phyloP scores from a whole-genome alignment of 1,140 invertebrate species.

The Calephelis nemesis region DNA sequence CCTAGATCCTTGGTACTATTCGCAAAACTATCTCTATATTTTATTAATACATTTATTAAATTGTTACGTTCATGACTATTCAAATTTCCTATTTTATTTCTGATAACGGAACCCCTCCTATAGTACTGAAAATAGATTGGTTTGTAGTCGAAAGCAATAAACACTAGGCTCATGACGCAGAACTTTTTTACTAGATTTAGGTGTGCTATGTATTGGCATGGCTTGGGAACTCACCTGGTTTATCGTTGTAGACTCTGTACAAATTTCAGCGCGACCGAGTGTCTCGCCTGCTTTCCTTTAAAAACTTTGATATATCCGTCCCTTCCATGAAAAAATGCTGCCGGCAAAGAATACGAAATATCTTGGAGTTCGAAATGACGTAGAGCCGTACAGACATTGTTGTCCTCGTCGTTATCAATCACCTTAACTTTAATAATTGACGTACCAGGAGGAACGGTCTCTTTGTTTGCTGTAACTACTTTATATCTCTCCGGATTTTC shows the following conservation, averaged over 20 bases:
- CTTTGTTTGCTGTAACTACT: neutral
- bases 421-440: slow-evolving; percentile 24
- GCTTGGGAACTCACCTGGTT: neutral
- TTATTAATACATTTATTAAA: slow-evolving; percentile 24
- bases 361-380: slow-evolving; percentile 23
- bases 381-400: slow-evolving; percentile 20
- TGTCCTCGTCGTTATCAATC: slow-evolving; percentile 3
- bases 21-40: slow-evolving; percentile 30
- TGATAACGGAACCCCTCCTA: slow-evolving; percentile 13
- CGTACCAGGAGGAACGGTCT: neutral
- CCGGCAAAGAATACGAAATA: slow-evolving; percentile 25
- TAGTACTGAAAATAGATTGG: neutral
- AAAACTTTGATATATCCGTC: slow-evolving; percentile 25
- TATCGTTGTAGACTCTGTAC: neutral
- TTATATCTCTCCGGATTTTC: neutral
- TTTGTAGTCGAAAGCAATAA: neutral
- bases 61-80: slow-evolving; percentile 5
- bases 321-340: slow-evolving; percentile 20
- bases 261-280: slow-evolving; percentile 18
- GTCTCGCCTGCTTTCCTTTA: slow-evolving; percentile 23
- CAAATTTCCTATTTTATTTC: slow-evolving; percentile 9
- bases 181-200: too few species aligned
- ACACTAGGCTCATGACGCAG: slow-evolving; percentile 2
- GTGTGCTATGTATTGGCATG: too few species aligned
- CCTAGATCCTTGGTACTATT: slow-evolving; percentile 30